Percentiles rank a stretch among this genome's conserved stretches.
Evolutionary conservation across 2,888 invertebrate species (phyloP).

Genomic region (Celastrina argiolus): DNA sequence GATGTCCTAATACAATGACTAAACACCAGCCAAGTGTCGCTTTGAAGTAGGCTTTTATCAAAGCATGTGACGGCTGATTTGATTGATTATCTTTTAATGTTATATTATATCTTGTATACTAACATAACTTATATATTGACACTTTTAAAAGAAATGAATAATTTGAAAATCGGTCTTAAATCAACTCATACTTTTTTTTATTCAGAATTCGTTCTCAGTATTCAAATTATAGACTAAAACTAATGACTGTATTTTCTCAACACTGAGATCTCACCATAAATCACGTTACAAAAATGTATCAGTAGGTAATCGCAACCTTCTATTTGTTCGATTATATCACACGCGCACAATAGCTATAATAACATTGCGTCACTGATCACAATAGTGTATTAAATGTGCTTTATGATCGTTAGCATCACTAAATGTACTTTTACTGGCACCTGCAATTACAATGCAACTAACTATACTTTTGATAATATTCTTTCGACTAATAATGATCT

Average conservation of each 20-base stretch:
- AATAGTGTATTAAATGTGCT: constrained; percentile 27
- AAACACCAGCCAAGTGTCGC: neutral
- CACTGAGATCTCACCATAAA: constrained; percentile 26
- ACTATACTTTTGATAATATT: no score
- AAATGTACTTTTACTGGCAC: constrained; percentile 8
- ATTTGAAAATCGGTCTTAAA: no score
- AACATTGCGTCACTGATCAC: constrained; percentile 33
- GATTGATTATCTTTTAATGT: neutral
- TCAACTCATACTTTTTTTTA: no score
- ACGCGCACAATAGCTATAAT: constrained; percentile 30
- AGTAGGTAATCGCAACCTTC: constrained; percentile 28
- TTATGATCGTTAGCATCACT: constrained; percentile 6
- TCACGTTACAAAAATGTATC: constrained; percentile 30
- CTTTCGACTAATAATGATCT: no score
- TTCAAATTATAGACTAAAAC: constrained; percentile 1
- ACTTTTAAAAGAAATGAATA: no score
- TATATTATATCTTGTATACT: neutral
- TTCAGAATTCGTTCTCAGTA: neutral
- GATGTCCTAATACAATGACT: constrained; percentile 19
- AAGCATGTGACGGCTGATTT: neutral
- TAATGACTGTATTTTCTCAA: constrained; percentile 7
- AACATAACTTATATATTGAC: no score
- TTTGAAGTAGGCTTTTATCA: neutral
- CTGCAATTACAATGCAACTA: no score
- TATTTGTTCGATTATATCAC: constrained; percentile 35